phyloP scores from a whole-genome alignment of 2,797 vertebrate genomes.

The Leuciscus waleckii region DNA sequence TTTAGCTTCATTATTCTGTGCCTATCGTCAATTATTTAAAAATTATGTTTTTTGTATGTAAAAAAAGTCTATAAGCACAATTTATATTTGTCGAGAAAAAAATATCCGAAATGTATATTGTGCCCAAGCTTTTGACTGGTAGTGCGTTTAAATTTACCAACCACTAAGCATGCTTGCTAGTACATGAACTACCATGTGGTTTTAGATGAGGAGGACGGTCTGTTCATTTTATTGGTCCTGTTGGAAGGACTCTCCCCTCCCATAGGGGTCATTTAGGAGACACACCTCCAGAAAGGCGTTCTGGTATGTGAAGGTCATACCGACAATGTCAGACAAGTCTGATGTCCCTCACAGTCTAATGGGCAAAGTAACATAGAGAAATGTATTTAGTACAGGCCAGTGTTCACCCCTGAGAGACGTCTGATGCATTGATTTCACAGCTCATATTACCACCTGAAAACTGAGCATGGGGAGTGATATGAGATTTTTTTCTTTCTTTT shows the following conservation, averaged over 20 bases:
- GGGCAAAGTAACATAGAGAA: background rate
- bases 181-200: background rate
- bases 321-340: slow-evolving; percentile 29
- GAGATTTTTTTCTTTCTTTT: background rate
- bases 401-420: background rate
- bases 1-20: background rate
- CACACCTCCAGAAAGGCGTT: slow-evolving; percentile 47
- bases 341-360: background rate
- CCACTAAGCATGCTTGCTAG: slow-evolving; percentile 35
- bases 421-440: slow-evolving; percentile 15
- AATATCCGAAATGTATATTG: background rate
- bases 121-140: background rate
- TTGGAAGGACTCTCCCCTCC: slow-evolving; percentile 45
- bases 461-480: slow-evolving; percentile 13
- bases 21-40: background rate
- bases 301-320: slow-evolving; percentile 63
- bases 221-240: slow-evolving; percentile 53
- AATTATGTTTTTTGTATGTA: background rate
- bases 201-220: slow-evolving; percentile 20
- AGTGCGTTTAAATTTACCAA: slow-evolving; percentile 38
- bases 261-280: slow-evolving; percentile 43
- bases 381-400: background rate
- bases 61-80: background rate
- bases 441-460: slow-evolving; percentile 8
- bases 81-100: background rate